Conservation (phyloP, 2,888 invertebrate species). For the Piscicola geometra region DNA sequence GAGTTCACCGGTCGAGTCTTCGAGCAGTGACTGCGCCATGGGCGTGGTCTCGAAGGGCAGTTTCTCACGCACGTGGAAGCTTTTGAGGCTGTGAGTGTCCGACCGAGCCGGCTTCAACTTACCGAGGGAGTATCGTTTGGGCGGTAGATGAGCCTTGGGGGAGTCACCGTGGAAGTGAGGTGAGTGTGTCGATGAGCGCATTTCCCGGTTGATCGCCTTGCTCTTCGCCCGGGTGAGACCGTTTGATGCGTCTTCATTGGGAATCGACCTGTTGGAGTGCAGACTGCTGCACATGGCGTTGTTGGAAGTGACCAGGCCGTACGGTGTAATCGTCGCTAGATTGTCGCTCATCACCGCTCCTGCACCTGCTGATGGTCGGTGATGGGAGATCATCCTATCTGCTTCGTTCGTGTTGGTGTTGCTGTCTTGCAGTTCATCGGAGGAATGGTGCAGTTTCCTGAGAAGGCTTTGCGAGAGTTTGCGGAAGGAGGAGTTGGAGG, state of each 20-base stretch:
- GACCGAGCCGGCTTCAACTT: not conserved
- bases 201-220: not conserved
- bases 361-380: no score
- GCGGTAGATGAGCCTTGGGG: not conserved
- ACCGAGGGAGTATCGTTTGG: slow-evolving; percentile 7
- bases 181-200: not conserved
- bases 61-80: not conserved
- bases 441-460: not conserved
- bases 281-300: not conserved
- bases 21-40: not conserved
- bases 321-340: no score
- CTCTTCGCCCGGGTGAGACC: not conserved
- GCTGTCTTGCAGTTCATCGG: not conserved
- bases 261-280: not conserved
- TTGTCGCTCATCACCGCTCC: no score
- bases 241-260: not conserved
- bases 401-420: not conserved
- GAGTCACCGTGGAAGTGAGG: not conserved
- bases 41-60: no score
- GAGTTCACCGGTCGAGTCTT: not conserved
- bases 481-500: not conserved
- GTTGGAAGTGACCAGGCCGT: no score
- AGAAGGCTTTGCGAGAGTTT: not conserved
- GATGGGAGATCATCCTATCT: no score
- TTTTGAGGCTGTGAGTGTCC: not conserved